Evolutionary conservation across 1,140 invertebrate genomes (phyloP), one percentile per base, ranked within the genome.

Genomic region (Schlechtendalia chinensis): DNA sequence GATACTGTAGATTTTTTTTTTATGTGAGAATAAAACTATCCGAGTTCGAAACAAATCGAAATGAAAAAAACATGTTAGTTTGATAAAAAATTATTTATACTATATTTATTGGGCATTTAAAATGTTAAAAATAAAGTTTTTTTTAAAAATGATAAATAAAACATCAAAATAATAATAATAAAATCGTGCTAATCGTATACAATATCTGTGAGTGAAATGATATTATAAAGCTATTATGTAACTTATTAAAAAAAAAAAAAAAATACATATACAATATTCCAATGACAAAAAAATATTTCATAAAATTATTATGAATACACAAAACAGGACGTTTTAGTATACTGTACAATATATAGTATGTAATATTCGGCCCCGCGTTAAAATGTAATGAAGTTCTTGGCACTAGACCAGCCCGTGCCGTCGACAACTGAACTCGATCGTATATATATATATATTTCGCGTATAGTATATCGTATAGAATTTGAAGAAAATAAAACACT

Each of bases 31-130:
- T 61, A 61, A 79, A 63, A 79, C 56, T 79, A 79, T 79, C 8
- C 27, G 72, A 79, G 75, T n/a, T 61, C 75, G 24, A 47, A 79
- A 59, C n/a, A 47, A 77, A 79, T 47, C 27, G 50, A 79, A 77
- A 77, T 77, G 74, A 59, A n/a, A 79, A 75, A 79, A 63, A 79
- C 75, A 61, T 79, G 75, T 61, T 79, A 79, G 75, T 79, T 79
- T 19, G 39, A 79, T 79, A 54, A 79, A 50, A 77, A 79, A 81
- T 81, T 84, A 84, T 84, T 87, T 87, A 85, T 87, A 88, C 86
- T 86, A 86, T 87, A 85, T 87, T 89, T 88, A 89, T 89, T 89
- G 88, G 88, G 87, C 87, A 88, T 87, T 88, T 85, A 85, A 83
- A 72, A 83, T 82, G 82, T 12, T 1, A 12, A 50, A 71, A 80